Evolutionary conservation across 2,888 invertebrate species (phyloP).

Genomic region (Notodonta ziczac): DNA sequence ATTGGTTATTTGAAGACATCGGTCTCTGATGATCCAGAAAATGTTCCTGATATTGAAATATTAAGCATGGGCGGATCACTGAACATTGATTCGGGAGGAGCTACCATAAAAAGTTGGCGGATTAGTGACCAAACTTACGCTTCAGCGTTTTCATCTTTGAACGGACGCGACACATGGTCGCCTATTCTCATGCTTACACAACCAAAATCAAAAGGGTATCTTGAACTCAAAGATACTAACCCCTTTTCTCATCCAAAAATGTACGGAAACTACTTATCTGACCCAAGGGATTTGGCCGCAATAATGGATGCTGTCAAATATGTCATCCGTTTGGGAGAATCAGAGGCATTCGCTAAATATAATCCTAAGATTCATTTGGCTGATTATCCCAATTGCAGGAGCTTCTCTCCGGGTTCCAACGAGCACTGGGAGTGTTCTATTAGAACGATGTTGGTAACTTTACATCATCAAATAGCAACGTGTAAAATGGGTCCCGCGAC

Average conservation of each 20-base stretch:
- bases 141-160: slow-evolving; percentile 82
- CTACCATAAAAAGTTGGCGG: slow-evolving; percentile 82
- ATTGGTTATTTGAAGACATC: slow-evolving; percentile 86
- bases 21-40: slow-evolving; percentile 78
- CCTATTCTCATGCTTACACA: slow-evolving; percentile 89
- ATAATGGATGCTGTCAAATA: slow-evolving; percentile 86
- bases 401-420: slow-evolving; percentile 81
- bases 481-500: slow-evolving; percentile 88
- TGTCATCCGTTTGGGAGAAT: slow-evolving; percentile 83
- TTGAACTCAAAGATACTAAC: slow-evolving; percentile 89
- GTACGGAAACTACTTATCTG: slow-evolving; percentile 91
- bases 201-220: slow-evolving; percentile 89
- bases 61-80: slow-evolving; percentile 87
- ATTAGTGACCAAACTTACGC: slow-evolving; percentile 84
- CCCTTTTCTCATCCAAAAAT: slow-evolving; percentile 90
- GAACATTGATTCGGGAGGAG: slow-evolving; percentile 83
- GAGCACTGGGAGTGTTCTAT: slow-evolving; percentile 89
- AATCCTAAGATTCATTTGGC: slow-evolving; percentile 80
- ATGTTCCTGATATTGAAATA: slow-evolving; percentile 87
- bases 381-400: slow-evolving; percentile 81
- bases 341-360: slow-evolving; percentile 85
- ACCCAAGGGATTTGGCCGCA: slow-evolving; percentile 86
- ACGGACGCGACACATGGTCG: slow-evolving; percentile 84
- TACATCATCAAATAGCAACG: slow-evolving; percentile 87
- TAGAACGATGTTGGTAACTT: slow-evolving; percentile 80